A percentile compares a stretch with the other conserved stretches of the same genome.
phyloP scores from a whole-genome alignment of 2,797 vertebrate genomes.

The Martes flavigula region DNA sequence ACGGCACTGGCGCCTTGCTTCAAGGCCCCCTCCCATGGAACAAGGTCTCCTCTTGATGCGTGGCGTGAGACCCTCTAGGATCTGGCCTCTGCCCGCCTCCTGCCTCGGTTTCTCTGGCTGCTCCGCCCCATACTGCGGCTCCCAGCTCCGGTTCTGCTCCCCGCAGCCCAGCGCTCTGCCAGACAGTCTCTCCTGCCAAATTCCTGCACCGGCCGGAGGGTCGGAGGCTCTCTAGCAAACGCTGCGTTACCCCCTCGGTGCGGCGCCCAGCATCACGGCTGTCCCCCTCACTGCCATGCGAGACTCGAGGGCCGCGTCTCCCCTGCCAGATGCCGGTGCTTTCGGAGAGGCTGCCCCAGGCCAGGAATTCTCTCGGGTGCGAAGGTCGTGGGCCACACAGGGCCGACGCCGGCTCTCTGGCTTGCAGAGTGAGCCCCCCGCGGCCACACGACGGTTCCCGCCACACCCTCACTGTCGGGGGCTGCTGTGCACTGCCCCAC shows the following conservation, averaged over 20 bases:
- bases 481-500: not conserved
- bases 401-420: not conserved
- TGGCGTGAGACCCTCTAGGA: not conserved
- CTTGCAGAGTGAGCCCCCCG: not conserved
- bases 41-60: not conserved
- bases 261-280: not conserved
- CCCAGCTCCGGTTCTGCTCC: not conserved
- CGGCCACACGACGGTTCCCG: no score
- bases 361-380: not conserved
- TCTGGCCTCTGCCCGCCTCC: not conserved
- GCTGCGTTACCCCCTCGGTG: not conserved
- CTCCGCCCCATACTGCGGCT: no score
- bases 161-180: not conserved
- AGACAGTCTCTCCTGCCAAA: not conserved
- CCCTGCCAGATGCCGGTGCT: no score
- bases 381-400: not conserved
- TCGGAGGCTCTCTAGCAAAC: not conserved
- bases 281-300: not conserved
- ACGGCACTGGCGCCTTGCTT: not conserved
- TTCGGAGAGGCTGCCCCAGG: not conserved
- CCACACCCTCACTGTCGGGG: no score
- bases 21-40: not conserved
- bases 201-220: not conserved
- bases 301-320: not conserved
- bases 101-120: not conserved